These are phyloP conservation scores for Hypomesus transpacificus DNA, from an alignment of 2,113 vertebrate species.

Conservation along the genomic window DNA sequence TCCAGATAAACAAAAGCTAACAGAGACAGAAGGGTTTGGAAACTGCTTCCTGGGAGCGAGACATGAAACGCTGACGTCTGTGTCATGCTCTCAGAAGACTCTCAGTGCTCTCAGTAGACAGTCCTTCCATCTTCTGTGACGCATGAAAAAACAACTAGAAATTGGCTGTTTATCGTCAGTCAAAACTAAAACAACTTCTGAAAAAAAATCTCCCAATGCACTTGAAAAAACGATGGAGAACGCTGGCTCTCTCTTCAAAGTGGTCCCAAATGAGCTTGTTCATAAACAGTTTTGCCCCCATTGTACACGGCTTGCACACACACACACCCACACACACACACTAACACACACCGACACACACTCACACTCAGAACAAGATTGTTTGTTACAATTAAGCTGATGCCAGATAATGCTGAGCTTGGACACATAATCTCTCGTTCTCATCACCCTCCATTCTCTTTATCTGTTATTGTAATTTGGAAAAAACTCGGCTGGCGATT, in stretches of 20 bases:
- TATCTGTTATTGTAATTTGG: slow-evolving; percentile 77
- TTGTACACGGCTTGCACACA: slow-evolving; percentile 61
- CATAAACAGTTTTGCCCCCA: slow-evolving; percentile 64
- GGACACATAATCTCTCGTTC: slow-evolving; percentile 62
- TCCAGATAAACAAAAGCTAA: background rate
- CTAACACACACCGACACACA: slow-evolving; percentile 50
- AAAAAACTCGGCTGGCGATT: slow-evolving; percentile 67
- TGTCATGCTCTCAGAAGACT: slow-evolving; percentile 19
- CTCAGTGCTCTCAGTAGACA: background rate
- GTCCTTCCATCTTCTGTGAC: slow-evolving; percentile 39
- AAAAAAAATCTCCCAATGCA: slow-evolving; percentile 50
- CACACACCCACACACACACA: slow-evolving; percentile 49
- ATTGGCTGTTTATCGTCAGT: slow-evolving; percentile 44
- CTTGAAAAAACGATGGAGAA: slow-evolving; percentile 45
- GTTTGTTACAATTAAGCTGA: slow-evolving; percentile 77
- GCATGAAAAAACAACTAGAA: slow-evolving; percentile 49
- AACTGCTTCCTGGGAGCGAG: slow-evolving; percentile 20
- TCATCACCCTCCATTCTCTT: slow-evolving; percentile 69
- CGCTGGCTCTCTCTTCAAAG: slow-evolving; percentile 71
- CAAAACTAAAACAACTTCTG: slow-evolving; percentile 57
- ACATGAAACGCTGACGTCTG: slow-evolving; percentile 31
- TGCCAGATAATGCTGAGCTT: slow-evolving; percentile 72
- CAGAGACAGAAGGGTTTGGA: background rate
- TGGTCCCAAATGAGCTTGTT: slow-evolving; percentile 58
- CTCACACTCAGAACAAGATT: slow-evolving; percentile 58